A percentile compares a stretch with the other conserved stretches of the same genome.
Conservation (phyloP, 2,888 invertebrate genomes). For the Hypomecis punctinalis region DNA sequence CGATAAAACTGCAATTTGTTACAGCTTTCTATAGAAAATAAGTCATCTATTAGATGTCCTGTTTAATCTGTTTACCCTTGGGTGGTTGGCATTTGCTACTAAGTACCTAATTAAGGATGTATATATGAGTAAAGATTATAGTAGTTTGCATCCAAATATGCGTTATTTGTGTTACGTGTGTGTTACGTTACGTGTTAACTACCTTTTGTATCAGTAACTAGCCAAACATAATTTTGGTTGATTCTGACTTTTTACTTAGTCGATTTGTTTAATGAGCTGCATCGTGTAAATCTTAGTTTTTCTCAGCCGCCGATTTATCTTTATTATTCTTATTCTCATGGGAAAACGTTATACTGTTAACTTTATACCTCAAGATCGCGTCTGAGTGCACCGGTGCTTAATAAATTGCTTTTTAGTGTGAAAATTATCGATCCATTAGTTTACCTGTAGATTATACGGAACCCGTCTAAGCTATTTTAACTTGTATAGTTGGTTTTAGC, state of each 20-base stretch:
- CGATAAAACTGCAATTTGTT: constrained; percentile 27
- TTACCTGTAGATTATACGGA: constrained; percentile 53
- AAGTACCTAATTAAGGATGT: background rate
- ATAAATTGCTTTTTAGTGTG: constrained; percentile 61
- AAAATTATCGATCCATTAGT: constrained; percentile 60
- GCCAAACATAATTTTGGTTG: background rate
- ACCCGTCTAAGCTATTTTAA: constrained; percentile 47
- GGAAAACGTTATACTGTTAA: constrained; percentile 8
- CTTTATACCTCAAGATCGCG: background rate
- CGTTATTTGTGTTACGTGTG: no score
- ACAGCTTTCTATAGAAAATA: constrained; percentile 17
- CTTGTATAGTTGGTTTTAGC: background rate
- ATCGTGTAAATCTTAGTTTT: no score
- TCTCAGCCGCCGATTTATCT: background rate
- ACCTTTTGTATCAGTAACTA: background rate
- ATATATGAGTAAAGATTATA: background rate
- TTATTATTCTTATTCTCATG: constrained; percentile 9
- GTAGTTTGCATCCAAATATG: no score
- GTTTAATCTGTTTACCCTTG: background rate
- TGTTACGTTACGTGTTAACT: no score
- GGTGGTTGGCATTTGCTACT: constrained; percentile 6
- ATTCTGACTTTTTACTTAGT: no score
- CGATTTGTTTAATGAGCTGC: constrained; percentile 1
- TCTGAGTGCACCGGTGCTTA: constrained; percentile 43
- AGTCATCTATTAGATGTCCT: constrained; percentile 15